Evolutionary conservation across 2,797 vertebrate genomes (phyloP).

Genomic region (Thamnophis elegans): DNA sequence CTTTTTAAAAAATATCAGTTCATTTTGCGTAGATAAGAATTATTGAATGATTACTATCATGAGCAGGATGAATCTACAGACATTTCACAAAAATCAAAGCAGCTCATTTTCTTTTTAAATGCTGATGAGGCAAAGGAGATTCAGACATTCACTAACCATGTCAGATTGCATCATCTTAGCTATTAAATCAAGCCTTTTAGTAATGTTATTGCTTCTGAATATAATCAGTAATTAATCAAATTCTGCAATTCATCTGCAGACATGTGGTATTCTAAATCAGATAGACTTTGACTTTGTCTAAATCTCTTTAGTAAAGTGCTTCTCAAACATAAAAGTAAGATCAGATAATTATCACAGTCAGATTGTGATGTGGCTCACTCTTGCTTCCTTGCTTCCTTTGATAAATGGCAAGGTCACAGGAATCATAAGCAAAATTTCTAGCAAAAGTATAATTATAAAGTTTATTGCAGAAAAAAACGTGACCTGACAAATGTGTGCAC

Average conservation of each 20-base stretch:
- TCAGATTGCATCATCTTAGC: neutral
- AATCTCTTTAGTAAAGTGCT: neutral
- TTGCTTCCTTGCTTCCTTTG: neutral
- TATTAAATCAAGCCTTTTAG: neutral
- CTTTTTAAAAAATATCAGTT: neutral
- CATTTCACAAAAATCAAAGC: neutral
- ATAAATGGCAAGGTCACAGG: neutral
- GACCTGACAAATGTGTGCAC: too few relatives aligned
- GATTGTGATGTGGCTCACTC: neutral
- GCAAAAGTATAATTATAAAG: neutral
- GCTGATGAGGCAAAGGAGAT: neutral
- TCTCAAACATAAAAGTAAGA: neutral
- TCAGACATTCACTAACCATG: neutral
- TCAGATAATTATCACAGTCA: neutral
- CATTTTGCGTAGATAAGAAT: neutral
- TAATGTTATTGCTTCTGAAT: neutral
- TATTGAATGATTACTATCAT: neutral
- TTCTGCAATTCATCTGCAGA: neutral
- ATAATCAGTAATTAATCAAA: neutral
- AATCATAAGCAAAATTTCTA: neutral
- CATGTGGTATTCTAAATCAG: neutral
- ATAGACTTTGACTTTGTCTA: neutral
- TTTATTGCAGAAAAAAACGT: neutral
- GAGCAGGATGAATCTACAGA: neutral
- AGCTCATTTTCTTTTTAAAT: neutral